These are phyloP conservation scores for Keiferia lycopersicella DNA, from an alignment of 2,888 invertebrate species.

Conservation along the genomic window DNA sequence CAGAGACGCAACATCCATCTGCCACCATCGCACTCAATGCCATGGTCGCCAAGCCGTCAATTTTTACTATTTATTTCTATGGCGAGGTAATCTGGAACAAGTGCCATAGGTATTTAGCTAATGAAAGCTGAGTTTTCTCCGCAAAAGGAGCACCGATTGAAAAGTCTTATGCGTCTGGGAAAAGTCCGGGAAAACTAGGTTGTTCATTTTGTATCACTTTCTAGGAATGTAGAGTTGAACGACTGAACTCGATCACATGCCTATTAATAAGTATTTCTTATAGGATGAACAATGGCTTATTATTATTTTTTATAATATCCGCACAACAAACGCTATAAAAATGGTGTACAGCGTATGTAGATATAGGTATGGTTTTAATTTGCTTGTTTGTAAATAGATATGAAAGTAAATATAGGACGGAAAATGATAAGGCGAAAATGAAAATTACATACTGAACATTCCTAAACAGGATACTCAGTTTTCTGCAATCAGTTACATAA, in stretches of 20 bases:
- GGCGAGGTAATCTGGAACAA: constrained; percentile 66
- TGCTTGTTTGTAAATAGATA: no score
- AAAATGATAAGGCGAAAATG: no score
- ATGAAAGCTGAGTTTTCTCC: constrained; percentile 29
- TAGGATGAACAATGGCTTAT: no score
- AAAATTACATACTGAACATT: no score
- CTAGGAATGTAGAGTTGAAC: constrained; percentile 13
- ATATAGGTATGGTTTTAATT: no score
- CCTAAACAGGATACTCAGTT: no score
- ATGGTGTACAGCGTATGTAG: no score
- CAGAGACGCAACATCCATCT: constrained; percentile 53
- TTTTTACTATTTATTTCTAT: constrained; percentile 62
- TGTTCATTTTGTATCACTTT: not conserved
- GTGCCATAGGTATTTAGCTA: constrained; percentile 43
- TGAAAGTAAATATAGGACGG: no score
- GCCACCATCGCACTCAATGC: constrained; percentile 59
- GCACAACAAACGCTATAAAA: no score
- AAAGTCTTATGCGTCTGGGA: constrained; percentile 17
- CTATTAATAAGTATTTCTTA: not conserved
- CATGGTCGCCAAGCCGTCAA: constrained; percentile 67
- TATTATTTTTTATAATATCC: no score
- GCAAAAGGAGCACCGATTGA: constrained; percentile 7
- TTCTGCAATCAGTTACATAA: no score
- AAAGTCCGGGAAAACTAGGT: constrained; percentile 14
- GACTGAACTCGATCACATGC: not conserved